Evolutionary conservation across 1,140 invertebrate genomes (phyloP), one percentile per base, ranked within the genome.

Genomic region (Medauroidea extradentata): DNA sequence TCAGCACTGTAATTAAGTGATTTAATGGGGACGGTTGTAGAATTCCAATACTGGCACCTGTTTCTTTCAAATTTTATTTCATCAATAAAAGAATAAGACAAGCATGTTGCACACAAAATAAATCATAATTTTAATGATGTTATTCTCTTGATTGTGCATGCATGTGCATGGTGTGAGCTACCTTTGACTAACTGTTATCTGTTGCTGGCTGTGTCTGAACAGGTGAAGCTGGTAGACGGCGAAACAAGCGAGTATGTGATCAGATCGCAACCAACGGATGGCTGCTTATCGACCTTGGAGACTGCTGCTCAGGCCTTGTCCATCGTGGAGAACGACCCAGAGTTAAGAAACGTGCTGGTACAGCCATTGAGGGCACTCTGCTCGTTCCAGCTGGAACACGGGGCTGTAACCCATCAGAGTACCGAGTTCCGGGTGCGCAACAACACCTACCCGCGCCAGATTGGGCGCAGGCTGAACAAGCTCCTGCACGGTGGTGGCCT

Each of bases 371-470:
- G 89, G 67, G 84, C 88, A 38, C 75, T 96, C 16, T 96, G 93
- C 75, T 81, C 87, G 54, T 82, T 85, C 78, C 94, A 97, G 72
- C 72, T 97, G 51, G 80, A 90, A 62, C 91, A 94, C 79, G 94
- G 94, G 44, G 94, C 94, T 27, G 89, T 94, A 1, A 88, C 88
- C 46, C 94, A 96, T 77, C 89, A 96, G 70, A 96, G 93, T 62
- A 96, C 94, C 78, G 90, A 95, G 71, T 92, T 85, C 78, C 78
- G 89, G 59, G 85, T 94, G 34, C 89, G 91, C 75, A 91, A 89
- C 66, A 90, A 91, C 65, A 81, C 83, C 59, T 94, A 93, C 78
- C 87, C 88, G 39, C 91, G 91, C 72, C 78, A 88, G 21, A 86
- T 93, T 66, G 90, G 90, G 8, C 90, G 88, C 76, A 78, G 89